Evolutionary conservation across 2,888 invertebrate species (phyloP).

Genomic region (Trichacis sp.): DNA sequence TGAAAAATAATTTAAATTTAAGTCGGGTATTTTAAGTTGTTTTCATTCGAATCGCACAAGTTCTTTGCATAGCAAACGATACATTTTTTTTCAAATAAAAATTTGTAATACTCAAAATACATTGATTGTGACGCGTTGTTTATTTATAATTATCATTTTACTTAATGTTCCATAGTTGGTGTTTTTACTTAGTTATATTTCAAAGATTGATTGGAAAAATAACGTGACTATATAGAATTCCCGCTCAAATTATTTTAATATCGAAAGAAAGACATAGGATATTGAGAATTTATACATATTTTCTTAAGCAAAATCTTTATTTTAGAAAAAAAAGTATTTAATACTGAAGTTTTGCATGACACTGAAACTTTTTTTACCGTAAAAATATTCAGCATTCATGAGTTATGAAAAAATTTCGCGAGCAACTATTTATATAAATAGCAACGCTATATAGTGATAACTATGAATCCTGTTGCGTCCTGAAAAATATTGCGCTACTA

Average conservation of each 20-base stretch:
- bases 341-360: background rate
- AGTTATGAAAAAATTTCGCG: conserved; percentile 18
- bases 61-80: background rate
- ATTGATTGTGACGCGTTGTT: too few species aligned
- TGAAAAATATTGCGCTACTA: conserved; percentile 44
- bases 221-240: too few species aligned
- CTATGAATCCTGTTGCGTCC: conserved; percentile 60
- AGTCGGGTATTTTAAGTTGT: background rate
- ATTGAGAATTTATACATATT: conserved; percentile 18
- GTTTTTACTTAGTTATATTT: too few species aligned
- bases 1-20: too few species aligned
- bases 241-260: too few species aligned
- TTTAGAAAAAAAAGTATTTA: background rate
- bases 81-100: too few species aligned
- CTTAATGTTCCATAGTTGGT: too few species aligned
- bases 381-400: background rate
- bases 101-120: background rate
- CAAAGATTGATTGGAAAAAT: too few species aligned
- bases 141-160: background rate
- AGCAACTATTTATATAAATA: conserved; percentile 50
- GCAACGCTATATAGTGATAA: conserved; percentile 56
- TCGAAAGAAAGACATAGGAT: too few species aligned
- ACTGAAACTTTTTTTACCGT: background rate
- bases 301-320: conserved; percentile 8
- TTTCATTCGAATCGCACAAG: background rate